Evolutionary conservation across 2,797 vertebrate species (phyloP).

Genomic region (Eremophila alpestris): DNA sequence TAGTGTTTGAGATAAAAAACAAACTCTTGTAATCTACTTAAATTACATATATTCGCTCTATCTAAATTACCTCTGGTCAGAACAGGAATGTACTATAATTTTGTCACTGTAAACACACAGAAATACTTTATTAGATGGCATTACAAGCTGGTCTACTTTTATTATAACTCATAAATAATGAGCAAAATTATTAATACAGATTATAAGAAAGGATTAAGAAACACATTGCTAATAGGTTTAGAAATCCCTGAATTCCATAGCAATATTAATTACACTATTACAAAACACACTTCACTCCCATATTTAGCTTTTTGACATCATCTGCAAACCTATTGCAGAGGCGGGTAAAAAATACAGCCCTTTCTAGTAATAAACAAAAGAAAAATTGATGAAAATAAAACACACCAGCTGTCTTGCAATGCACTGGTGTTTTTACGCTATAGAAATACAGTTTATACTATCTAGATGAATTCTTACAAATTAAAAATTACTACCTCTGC

Average conservation of each 20-base stretch:
- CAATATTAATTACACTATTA: not conserved
- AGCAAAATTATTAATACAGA: not conserved
- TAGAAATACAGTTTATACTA: not conserved
- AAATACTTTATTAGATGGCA: not conserved
- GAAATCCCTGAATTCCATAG: not conserved
- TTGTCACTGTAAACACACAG: not conserved
- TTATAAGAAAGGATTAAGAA: not conserved
- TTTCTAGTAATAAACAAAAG: not conserved
- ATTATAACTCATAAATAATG: not conserved
- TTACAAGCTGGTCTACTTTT: not conserved
- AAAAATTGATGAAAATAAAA: not conserved
- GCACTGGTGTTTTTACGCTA: not conserved
- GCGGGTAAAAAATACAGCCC: not conserved
- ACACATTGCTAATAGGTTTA: not conserved
- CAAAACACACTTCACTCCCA: not conserved
- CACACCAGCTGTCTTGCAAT: not conserved
- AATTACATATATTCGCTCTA: not conserved
- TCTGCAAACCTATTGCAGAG: not conserved
- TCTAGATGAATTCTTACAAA: not conserved
- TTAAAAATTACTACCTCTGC: not conserved
- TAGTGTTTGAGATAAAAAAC: not conserved
- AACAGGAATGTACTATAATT: not conserved
- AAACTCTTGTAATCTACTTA: not conserved
- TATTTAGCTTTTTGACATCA: not conserved
- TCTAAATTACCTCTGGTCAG: not conserved